Base-by-base conservation (phyloP, 2,888 invertebrate species). In the Eumerus sabulonum region DNA sequence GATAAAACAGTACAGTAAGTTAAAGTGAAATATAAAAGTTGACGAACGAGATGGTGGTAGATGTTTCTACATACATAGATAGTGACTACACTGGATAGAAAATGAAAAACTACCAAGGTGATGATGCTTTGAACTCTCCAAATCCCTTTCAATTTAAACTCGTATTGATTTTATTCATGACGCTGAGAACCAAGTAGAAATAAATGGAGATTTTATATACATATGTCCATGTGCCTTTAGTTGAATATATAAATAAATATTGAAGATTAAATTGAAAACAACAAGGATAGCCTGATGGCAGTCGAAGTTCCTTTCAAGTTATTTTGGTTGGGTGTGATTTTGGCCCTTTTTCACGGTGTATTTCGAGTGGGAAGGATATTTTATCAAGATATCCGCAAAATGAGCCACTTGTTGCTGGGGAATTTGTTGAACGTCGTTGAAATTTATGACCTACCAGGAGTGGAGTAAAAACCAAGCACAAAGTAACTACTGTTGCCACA, bases 391-490 rank as follows among this genome's bases (percentile, higher is more conserved):
- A 76, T 81, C 81, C 76, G 51, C 62, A 71, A 81, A 81, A 81
- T 81, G 81, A 85, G 84, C 84, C 86, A 88, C 88, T 88, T 88
- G 88, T 88, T 88, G 88, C 88, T 59, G 44, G 68, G 83, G 83
- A 85, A 87, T 86, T 87, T 87, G 87, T 87, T 86, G 86, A 87
- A 87, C 85, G 86, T 86, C 85, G 85, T 85, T 85, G 81, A 85
- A 86, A 88, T 88, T 87, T 88, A 87, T 87, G 85, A 84, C 86
- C 85, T 76, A 71, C 83, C 68, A 82, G 70, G 68, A 72, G 9
- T 16, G 72, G 18, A 66, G 27, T 27, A 27, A 27, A 27, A 27
- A 40, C 40, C 40, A n/a, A n/a, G 40, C 40, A 9, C 56, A 71
- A 70, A 53, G 76, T 71, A 81, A 74, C 64, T 74, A 82, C 82